These are phyloP conservation scores for Dolichallabes microphthalmus DNA, from an alignment of 2,113 vertebrate genomes.

Conservation along the genomic window DNA sequence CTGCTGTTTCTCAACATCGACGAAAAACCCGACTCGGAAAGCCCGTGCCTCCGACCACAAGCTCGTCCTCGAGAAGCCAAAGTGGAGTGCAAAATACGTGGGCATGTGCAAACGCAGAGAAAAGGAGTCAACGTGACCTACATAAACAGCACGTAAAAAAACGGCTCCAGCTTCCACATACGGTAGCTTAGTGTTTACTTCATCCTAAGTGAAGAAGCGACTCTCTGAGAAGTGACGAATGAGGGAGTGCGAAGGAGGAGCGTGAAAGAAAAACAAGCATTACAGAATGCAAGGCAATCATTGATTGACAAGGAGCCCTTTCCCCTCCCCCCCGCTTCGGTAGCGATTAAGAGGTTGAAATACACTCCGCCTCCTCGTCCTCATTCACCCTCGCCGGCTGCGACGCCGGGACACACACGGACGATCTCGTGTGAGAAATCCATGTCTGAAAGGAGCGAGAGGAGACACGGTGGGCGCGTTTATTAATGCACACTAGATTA, in stretches of 20 bases:
- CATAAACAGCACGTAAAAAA: slow-evolving; percentile 66
- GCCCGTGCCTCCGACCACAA: neutral
- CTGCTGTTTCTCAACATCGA: neutral
- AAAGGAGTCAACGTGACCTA: slow-evolving; percentile 74
- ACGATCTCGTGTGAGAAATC: neutral
- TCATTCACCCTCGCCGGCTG: neutral
- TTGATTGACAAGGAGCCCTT: slow-evolving; percentile 25
- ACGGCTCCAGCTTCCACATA: slow-evolving; percentile 64
- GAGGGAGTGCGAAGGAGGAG: slow-evolving; percentile 41
- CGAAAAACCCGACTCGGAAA: neutral
- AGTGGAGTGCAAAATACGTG: slow-evolving; percentile 63
- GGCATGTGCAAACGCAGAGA: slow-evolving; percentile 64
- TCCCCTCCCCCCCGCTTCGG: neutral
- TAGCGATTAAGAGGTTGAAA: slow-evolving; percentile 12
- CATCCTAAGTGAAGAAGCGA: slow-evolving; percentile 53
- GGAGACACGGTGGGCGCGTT: neutral
- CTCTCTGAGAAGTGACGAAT: slow-evolving; percentile 52
- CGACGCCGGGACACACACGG: neutral
- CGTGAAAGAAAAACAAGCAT: slow-evolving; percentile 38
- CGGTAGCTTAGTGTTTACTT: slow-evolving; percentile 73
- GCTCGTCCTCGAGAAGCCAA: slow-evolving; percentile 56
- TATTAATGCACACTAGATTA: neutral
- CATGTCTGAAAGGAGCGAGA: neutral
- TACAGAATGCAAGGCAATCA: slow-evolving; percentile 10
- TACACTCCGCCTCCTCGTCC: neutral